Evolutionary conservation across 2,113 vertebrate species (phyloP).

Genomic region (Oncorhynchus kisutch): DNA sequence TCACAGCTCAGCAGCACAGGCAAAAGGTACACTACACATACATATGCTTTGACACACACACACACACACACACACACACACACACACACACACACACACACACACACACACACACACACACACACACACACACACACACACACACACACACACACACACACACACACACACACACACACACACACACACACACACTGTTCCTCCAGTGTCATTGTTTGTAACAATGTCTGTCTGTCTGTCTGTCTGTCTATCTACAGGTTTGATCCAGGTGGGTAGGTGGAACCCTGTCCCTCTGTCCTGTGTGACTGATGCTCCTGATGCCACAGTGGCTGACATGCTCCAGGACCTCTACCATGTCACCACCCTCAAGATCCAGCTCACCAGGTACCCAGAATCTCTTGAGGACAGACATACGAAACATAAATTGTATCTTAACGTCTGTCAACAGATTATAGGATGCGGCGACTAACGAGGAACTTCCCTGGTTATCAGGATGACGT

Average conservation of each 20-base stretch:
- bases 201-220: neutral
- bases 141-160: neutral
- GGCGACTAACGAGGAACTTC: too few relatives aligned
- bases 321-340: constrained; percentile 98
- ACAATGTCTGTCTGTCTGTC: neutral
- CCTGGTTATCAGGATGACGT: too few relatives aligned
- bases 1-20: constrained; percentile 94
- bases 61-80: constrained; percentile 3
- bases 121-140: neutral
- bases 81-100: neutral
- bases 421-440: too few relatives aligned
- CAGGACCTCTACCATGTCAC: constrained; percentile 98
- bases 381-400: constrained; percentile 78
- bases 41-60: neutral
- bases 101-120: constrained; percentile 3
- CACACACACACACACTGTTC: constrained; percentile 1
- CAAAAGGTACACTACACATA: constrained; percentile 82
- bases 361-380: constrained; percentile 98
- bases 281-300: constrained; percentile 96
- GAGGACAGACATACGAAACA: too few relatives aligned
- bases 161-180: neutral
- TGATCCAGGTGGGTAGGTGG: constrained; percentile 99
- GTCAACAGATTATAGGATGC: too few relatives aligned
- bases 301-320: constrained; percentile 95
- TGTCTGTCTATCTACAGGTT: constrained; percentile 79